These are phyloP conservation scores for Drosophila littoralis DNA, from an alignment of 1,140 invertebrate genomes.

Conservation along the genomic window DNA sequence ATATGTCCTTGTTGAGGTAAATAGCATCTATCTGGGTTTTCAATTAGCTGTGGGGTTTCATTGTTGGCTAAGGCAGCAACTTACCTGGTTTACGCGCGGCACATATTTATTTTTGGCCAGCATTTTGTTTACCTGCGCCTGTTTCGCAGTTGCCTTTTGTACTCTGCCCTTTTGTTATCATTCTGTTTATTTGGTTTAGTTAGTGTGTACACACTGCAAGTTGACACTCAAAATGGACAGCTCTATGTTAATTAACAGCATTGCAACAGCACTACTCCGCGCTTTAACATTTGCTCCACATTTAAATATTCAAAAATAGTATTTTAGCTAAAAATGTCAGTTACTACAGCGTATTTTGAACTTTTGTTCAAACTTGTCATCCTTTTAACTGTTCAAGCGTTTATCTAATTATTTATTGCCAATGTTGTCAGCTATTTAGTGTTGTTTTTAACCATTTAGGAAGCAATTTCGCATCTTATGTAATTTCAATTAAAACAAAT, in stretches of 20 bases:
- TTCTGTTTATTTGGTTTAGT: conserved; percentile 1
- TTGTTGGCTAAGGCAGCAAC: neutral
- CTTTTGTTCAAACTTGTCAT: neutral
- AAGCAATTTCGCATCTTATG: conserved; percentile 61
- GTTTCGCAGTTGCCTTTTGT: conserved; percentile 49
- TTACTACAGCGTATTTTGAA: conserved; percentile 7
- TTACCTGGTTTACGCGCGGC: conserved; percentile 85
- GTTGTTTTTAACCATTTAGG: conserved; percentile 56
- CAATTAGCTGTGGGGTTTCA: conserved; percentile 1
- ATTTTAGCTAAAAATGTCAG: neutral
- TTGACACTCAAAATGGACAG: neutral
- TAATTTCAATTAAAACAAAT: conserved; percentile 59
- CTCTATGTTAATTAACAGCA: neutral
- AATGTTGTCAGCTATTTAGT: conserved; percentile 26
- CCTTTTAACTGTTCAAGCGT: neutral
- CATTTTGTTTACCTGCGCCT: conserved; percentile 63
- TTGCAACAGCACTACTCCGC: neutral
- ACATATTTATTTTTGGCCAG: conserved; percentile 77
- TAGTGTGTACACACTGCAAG: conserved; percentile 21
- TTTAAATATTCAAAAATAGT: neutral
- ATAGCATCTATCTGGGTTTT: conserved; percentile 86
- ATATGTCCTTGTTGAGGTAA: conserved; percentile 86
- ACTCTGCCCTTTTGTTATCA: conserved; percentile 71
- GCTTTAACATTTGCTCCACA: neutral
- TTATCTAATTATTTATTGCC: conserved; percentile 38